phyloP scores from a whole-genome alignment of 2,888 invertebrate species.

The Sepiola atlantica region DNA sequence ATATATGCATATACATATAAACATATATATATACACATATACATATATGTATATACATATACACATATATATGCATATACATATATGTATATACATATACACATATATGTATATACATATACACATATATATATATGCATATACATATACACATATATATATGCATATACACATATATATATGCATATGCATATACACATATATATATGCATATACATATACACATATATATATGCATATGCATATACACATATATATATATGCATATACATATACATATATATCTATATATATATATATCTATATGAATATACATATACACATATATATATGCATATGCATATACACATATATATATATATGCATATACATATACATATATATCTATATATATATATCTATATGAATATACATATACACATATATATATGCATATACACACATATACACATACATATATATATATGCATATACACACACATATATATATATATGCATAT shows the following conservation, averaged over 20 bases:
- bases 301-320: background rate
- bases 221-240: background rate
- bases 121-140: background rate
- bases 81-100: background rate
- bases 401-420: background rate
- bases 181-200: background rate
- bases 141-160: background rate
- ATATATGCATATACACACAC: background rate
- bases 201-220: background rate
- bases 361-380: background rate
- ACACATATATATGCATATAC: background rate
- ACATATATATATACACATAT: background rate
- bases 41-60: background rate
- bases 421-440: background rate
- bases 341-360: background rate
- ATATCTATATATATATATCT: background rate
- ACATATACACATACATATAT: background rate
- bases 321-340: background rate
- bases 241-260: background rate
- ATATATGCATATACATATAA: background rate
- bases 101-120: background rate
- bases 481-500: background rate
- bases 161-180: background rate
- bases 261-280: background rate
- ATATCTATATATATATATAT: background rate